phyloP scores from a whole-genome alignment of 2,113 vertebrate genomes.

The Danionella cerebrum region DNA sequence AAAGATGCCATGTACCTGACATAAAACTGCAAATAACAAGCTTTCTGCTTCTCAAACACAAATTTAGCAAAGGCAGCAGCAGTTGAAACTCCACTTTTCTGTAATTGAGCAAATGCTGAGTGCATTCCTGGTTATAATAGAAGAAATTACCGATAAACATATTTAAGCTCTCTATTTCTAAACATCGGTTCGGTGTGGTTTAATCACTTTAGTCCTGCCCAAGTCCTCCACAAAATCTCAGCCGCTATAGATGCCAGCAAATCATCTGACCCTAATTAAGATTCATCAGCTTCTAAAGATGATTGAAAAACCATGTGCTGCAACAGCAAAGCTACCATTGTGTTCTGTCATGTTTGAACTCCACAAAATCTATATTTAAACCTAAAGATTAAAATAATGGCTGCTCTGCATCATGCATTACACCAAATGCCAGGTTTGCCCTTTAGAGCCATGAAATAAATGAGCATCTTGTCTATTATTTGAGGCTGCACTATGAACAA shows the following conservation, averaged over 20 bases:
- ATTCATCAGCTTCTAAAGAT: not conserved
- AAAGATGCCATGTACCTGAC: not conserved
- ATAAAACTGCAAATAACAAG: not conserved
- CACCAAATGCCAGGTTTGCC: slow-evolving; percentile 41
- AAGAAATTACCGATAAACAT: too few relatives aligned
- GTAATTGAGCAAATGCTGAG: too few relatives aligned
- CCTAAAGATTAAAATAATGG: not conserved
- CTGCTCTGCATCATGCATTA: not conserved
- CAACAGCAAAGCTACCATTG: not conserved
- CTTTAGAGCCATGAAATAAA: slow-evolving; percentile 22
- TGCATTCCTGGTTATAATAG: too few relatives aligned
- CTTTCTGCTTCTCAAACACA: too few relatives aligned
- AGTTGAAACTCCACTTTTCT: too few relatives aligned
- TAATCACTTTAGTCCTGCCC: too few relatives aligned
- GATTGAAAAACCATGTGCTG: not conserved
- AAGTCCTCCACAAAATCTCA: too few relatives aligned
- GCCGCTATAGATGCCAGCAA: too few relatives aligned
- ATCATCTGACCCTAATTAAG: too few relatives aligned
- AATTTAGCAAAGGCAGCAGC: too few relatives aligned
- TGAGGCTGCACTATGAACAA: not conserved
- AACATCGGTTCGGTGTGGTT: too few relatives aligned
- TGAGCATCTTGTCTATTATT: not conserved
- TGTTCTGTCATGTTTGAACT: not conserved
- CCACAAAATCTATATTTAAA: slow-evolving; percentile 8
- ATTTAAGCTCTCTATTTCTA: too few relatives aligned